A percentile compares a stretch with the other conserved stretches of the same genome.
Conservation (phyloP, 2,797 vertebrate genomes). For the Pseudochaenichthys georgianus region DNA sequence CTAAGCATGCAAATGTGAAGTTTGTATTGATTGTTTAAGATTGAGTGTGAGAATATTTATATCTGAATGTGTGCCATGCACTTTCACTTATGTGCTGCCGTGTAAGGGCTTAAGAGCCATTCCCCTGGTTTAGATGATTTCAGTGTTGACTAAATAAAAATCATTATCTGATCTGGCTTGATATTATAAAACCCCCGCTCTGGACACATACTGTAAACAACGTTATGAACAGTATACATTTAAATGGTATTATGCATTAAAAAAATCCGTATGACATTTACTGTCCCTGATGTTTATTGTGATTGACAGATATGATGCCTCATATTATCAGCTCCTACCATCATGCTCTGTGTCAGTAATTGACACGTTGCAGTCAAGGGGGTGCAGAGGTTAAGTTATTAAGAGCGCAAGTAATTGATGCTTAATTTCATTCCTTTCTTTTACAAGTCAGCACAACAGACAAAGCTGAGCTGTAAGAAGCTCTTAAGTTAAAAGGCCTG, state of each 20-base stretch:
- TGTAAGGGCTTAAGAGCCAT: conserved; percentile 38
- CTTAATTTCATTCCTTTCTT: conserved; percentile 25
- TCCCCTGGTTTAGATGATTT: not conserved
- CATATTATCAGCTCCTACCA: conserved; percentile 1
- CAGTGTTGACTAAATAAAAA: conserved; percentile 6
- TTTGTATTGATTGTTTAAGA: conserved; percentile 25
- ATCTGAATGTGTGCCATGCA: too few species aligned
- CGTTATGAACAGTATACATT: not conserved
- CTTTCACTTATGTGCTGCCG: not conserved
- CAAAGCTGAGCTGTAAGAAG: conserved; percentile 23
- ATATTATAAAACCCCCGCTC: not conserved
- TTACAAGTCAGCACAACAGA: conserved; percentile 29
- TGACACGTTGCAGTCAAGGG: conserved; percentile 3
- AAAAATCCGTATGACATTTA: not conserved
- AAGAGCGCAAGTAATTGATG: conserved; percentile 21
- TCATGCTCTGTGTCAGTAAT: conserved; percentile 13
- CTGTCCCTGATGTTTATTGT: not conserved
- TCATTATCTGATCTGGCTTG: not conserved
- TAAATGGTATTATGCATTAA: not conserved
- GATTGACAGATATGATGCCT: not conserved
- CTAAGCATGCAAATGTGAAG: conserved; percentile 38
- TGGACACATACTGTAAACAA: conserved; percentile 2
- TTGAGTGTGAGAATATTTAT: conserved; percentile 1
- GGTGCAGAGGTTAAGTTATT: conserved; percentile 20
- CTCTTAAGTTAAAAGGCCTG: not conserved